Base-by-base conservation (phyloP, 2,888 invertebrate species). In the Sminthurinus aureus region DNA sequence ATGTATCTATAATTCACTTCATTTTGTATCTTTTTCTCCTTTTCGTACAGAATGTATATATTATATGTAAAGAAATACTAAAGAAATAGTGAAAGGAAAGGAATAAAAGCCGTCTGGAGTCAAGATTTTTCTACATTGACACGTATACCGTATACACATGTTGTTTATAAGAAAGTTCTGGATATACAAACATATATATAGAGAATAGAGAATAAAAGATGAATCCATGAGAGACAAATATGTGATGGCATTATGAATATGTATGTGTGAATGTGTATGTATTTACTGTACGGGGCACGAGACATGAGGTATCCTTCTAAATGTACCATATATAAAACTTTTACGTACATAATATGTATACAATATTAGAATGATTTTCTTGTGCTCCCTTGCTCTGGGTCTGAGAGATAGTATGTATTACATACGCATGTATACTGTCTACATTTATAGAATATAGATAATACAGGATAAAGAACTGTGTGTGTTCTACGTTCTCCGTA, bases 381-480 rank as follows among this genome's bases (percentile, higher is more conserved):
- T 38, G 38, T n/a, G 38, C 38, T 38, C n/a, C n/a, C 38, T 38
- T 38, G 38, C 6, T 38, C 38, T 38, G 38, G n/a, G n/a, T n/a
- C n/a, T n/a, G n/a, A n/a, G n/a, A n/a, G n/a, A n/a, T n/a, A n/a
- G 58, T 9, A 58, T 58, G 15, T 58, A 58, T 15, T 9, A 58
- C 58, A 64, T n/a, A 64, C 64, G n/a, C 64, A 0, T 58, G 58
- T 58, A 58, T 58, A 9, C 9, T 9, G 58, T 66, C 15, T 66
- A 66, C 20, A 15, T 66, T 66, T 66, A 66, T 66, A 66, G 66
- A 66, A 66, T 67, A 67, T 22, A 67, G 67, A 67, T 67, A 20
- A 67, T 67, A 67, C 22, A 20, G 67, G n/a, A 20, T 11, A 67
- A 22, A n/a, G 67, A 67, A 11, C 3, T 20, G 20, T 22, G 67